Evolutionary conservation across 2,888 invertebrate genomes (phyloP).

Genomic region (Cheilosia grossa): DNA sequence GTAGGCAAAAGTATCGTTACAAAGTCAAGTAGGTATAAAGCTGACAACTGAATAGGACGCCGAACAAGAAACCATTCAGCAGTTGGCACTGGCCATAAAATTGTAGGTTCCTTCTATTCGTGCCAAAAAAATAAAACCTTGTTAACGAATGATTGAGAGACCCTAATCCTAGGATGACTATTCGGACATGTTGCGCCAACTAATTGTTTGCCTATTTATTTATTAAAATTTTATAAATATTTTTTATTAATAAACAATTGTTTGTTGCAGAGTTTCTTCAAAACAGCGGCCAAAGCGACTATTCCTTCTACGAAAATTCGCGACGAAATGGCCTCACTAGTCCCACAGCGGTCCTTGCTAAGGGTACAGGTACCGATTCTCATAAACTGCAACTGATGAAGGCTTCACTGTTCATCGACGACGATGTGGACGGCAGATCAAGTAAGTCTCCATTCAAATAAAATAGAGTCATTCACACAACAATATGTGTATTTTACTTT

Average conservation of each 20-base stretch:
- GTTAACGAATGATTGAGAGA: no score
- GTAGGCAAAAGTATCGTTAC: no score
- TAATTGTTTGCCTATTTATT: no score
- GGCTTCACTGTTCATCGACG: constrained; percentile 87
- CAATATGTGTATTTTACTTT: neutral
- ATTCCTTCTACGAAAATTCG: constrained; percentile 78
- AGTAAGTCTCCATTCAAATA: constrained; percentile 67
- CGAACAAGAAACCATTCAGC: no score
- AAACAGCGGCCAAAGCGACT: constrained; percentile 77
- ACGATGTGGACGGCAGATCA: constrained; percentile 80
- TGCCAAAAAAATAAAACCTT: no score
- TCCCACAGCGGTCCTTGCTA: constrained; percentile 87
- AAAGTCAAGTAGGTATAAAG: no score
- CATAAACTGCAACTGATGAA: constrained; percentile 93
- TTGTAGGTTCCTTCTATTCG: no score
- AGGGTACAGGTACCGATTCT: constrained; percentile 86
- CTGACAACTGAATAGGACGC: no score
- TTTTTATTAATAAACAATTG: neutral
- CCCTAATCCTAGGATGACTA: no score
- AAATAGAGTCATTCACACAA: neutral
- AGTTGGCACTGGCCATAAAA: no score
- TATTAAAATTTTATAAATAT: no score
- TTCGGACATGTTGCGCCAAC: no score
- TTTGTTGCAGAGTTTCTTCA: constrained; percentile 79
- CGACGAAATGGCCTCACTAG: constrained; percentile 81